Conservation (phyloP, 2,888 invertebrate species). For the Plusia festucae region DNA sequence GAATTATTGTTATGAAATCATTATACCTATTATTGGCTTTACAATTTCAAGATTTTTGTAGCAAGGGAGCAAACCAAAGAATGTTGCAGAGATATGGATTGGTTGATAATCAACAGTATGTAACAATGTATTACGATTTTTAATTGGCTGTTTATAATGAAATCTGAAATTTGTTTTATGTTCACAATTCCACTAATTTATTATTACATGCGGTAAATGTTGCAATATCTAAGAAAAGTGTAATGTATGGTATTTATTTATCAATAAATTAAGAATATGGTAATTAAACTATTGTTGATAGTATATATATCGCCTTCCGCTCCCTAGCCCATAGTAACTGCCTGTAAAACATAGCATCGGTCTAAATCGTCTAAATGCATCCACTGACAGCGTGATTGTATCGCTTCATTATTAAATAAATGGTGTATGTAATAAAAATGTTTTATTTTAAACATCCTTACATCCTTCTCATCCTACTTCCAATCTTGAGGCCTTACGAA, state of each 20-base stretch:
- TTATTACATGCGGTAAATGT: too few relatives aligned
- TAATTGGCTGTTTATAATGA: too few relatives aligned
- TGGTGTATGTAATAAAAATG: slow-evolving; percentile 75
- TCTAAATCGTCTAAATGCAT: slow-evolving; percentile 60
- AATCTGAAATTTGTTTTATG: too few relatives aligned
- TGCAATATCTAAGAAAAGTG: too few relatives aligned
- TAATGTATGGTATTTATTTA: too few relatives aligned
- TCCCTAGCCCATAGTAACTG: slow-evolving; percentile 8
- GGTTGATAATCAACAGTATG: background rate
- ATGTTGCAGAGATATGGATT: background rate
- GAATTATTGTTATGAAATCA: background rate
- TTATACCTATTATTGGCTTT: background rate
- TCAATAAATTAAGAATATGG: too few relatives aligned
- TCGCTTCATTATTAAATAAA: slow-evolving; percentile 83
- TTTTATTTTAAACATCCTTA: slow-evolving; percentile 49
- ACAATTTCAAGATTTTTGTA: background rate
- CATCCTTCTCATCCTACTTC: too few relatives aligned
- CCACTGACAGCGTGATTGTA: slow-evolving; percentile 72
- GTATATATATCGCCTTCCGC: background rate
- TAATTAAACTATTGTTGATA: too few relatives aligned
- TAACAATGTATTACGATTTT: too few relatives aligned
- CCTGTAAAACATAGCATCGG: slow-evolving; percentile 13
- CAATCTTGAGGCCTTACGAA: too few relatives aligned
- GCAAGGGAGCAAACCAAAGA: background rate
- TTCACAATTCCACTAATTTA: too few relatives aligned